Evolutionary conservation across 2,797 vertebrate species (phyloP), one percentile per base, ranked within the genome.

Genomic region (Enteromius thamalakanensis): DNA sequence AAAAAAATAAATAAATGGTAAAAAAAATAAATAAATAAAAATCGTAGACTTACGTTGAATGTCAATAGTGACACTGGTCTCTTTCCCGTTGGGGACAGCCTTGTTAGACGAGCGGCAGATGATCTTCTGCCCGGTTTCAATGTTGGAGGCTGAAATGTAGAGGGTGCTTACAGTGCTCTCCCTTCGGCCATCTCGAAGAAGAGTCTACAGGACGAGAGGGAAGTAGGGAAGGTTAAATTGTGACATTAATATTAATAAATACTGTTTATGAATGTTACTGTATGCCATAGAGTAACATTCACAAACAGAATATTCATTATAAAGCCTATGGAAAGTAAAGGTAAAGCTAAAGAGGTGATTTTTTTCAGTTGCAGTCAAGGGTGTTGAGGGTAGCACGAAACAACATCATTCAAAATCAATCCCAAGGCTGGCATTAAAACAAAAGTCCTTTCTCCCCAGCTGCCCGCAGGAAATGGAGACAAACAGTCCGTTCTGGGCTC

Each of bases 91-190:
- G 21, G 98, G 97, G 64, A 98, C 93, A 21, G 98, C 98, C 90
- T 98, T 98, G 94, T 99, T 99, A 87, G 97, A 97, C 65, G 98
- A 97, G 0, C 96, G 94, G 86, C 98, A 99, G 87, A 96, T 93
- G 82, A 99, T 97, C 90, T 94, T 96, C 92, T 99, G 97, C 4
- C 98, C 97, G 0, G 96, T 97, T 92, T 98, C 97, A 0, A 99
- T 97, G 86, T 99, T 97, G 0, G 97, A 95, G 0, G 98, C 94
- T 1, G 97, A 96, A 11, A 99, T 93, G 91, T 98, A 97, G 53
- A 99, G 95, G 0, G 96, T 98, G 92, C 98, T 99, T 90, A 97
- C 92, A 0, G 97, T 98, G 86, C 96, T 99, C 84, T 99, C 98
- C 78, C 97, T 94, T 87, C 96, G 96, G 45, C 97, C 97, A 0